Evolutionary conservation across 2,888 invertebrate genomes (phyloP).

Genomic region (Erebia palarica): DNA sequence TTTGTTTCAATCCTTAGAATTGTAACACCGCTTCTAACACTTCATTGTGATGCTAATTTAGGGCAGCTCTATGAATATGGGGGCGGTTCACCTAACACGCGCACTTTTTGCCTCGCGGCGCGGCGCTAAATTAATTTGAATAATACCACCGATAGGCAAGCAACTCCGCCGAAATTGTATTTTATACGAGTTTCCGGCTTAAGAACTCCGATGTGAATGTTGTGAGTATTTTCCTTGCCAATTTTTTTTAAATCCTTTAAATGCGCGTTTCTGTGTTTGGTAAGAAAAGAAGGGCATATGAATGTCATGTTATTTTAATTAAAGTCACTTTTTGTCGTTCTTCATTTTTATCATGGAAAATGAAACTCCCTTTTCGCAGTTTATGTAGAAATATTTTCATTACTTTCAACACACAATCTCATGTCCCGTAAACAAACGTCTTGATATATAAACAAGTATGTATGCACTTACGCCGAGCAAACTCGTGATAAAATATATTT

Average conservation of each 20-base stretch:
- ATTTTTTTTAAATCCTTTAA: constrained; percentile 55
- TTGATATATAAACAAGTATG: constrained; percentile 26
- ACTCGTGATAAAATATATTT: constrained; percentile 68
- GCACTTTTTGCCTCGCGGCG: constrained; percentile 78
- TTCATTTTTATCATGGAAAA: constrained; percentile 36
- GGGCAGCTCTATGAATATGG: constrained; percentile 79
- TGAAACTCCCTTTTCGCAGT: background rate
- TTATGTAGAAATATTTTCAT: background rate
- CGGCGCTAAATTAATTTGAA: constrained; percentile 80
- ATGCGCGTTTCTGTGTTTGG: constrained; percentile 65
- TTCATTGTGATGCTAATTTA: constrained; percentile 82
- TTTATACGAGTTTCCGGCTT: constrained; percentile 75
- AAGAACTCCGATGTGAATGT: constrained; percentile 56
- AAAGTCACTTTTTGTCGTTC: constrained; percentile 39
- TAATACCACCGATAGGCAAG: constrained; percentile 78
- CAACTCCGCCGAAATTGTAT: constrained; percentile 69
- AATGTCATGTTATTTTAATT: constrained; percentile 48
- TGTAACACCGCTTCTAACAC: constrained; percentile 48
- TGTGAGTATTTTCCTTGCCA: constrained; percentile 58
- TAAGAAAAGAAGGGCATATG: constrained; percentile 51
- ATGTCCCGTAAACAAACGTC: constrained; percentile 3
- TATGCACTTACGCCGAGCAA: constrained; percentile 51
- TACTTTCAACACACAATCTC: background rate
- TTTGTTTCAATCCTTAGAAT: too few relatives aligned
- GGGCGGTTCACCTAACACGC: constrained; percentile 67